Conservation (phyloP, 2,113 vertebrate genomes). For the Bagarius yarrelli region DNA sequence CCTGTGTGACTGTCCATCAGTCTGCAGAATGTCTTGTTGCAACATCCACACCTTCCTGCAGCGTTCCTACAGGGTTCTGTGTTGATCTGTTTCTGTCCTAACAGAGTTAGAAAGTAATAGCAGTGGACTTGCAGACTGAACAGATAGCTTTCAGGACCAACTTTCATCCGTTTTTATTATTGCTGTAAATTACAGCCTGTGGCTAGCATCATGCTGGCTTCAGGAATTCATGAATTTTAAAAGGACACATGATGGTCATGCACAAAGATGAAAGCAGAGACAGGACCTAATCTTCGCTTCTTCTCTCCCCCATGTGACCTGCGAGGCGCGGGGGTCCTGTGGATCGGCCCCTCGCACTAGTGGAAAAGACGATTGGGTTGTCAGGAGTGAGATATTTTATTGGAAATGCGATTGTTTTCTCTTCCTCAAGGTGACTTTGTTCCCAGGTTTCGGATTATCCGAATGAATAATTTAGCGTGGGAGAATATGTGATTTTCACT, state of each 20-base stretch:
- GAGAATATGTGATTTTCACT: not conserved
- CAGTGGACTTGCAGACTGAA: slow-evolving; percentile 20
- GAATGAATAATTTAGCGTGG: not conserved
- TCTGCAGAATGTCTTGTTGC: not conserved
- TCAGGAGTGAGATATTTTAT: not conserved
- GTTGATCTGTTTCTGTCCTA: slow-evolving; percentile 3
- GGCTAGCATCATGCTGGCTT: slow-evolving; percentile 16
- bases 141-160: slow-evolving; percentile 37
- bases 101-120: slow-evolving; percentile 19
- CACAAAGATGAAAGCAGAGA: slow-evolving; percentile 3
- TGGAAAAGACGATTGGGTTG: not conserved
- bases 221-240: slow-evolving; percentile 55
- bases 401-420: not conserved
- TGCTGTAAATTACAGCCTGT: slow-evolving; percentile 51
- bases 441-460: not conserved
- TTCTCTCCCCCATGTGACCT: slow-evolving; percentile 29
- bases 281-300: slow-evolving; percentile 5
- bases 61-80: not conserved
- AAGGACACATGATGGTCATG: slow-evolving; percentile 21
- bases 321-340: not conserved
- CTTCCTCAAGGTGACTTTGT: slow-evolving; percentile 17
- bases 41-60: not conserved
- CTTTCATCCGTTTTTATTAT: slow-evolving; percentile 55
- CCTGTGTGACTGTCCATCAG: not conserved
- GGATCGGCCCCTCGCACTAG: not conserved